Base-by-base conservation (phyloP, 92 coral and sea anemone genomes). In the Epizoanthus ramosus region DNA sequence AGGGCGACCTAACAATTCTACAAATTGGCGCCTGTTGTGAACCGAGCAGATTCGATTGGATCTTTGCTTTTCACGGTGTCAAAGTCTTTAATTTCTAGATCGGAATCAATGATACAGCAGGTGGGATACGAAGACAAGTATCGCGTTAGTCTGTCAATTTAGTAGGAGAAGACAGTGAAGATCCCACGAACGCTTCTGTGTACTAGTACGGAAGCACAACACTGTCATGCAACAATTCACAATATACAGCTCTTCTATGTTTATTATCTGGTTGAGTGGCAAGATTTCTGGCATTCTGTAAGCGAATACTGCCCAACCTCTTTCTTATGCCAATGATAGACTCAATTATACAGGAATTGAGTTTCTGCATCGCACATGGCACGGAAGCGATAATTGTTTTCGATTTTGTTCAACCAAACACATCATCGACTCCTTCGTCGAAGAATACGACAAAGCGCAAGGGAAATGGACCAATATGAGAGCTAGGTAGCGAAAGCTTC, bases 1-100 rank as follows among this genome's bases (percentile, higher is more conserved):
- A 84, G 91, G 98, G 94, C 85, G 90, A 79, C 84, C 89, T 90
- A 90, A 88, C 92, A 87, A 86, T 90, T 93, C 91, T 91, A 93
- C 97, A 90, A 93, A 93, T 93, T 93, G 94, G 94, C 92, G 91
- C 98, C 98, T 91, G 91, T 93, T 90, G 89, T 84, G 87, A 88
- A 90, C 80, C 79, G 88, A 84, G 53, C 90, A 84, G 86, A 86
- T 90, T 92, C 87, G 91, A 93, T 93, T 93, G 98, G 98, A 84
- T 91, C 87, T 73, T 84, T 89, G 82, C 90, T 90, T 87, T 91
- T 93, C 98, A 91, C 60, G 88, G 92, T 93, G 98, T 93, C 98
- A 93, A 88, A 87, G 90, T 88, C 92, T 91, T 90, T 90, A 90
- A 91, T 90, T 89, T 89, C 85, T 74, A 93, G 98, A 93, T 93